Conservation (phyloP, 2,113 vertebrate genomes). For the Aptenodytes forsteri region DNA sequence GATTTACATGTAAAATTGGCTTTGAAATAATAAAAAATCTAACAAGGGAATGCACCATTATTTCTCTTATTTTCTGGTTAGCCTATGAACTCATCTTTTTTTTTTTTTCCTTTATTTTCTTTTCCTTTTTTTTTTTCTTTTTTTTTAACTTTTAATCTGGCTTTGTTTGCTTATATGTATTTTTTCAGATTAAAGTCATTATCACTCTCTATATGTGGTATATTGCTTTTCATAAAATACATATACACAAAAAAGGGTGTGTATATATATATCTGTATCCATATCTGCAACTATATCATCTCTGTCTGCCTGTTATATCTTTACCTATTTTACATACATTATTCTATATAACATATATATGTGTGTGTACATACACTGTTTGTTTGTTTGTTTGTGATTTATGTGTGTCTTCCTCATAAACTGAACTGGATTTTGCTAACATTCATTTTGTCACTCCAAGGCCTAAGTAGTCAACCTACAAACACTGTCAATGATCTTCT, state of each 20-base stretch:
- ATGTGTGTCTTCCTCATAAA: background rate
- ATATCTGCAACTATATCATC: background rate
- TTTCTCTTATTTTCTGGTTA: background rate
- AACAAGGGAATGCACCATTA: background rate
- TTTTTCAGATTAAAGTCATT: background rate
- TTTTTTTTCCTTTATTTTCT: background rate
- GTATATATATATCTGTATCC: background rate
- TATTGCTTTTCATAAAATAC: background rate
- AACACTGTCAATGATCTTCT: background rate
- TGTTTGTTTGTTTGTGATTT: background rate
- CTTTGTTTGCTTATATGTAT: background rate
- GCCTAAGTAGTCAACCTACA: background rate
- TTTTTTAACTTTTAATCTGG: background rate
- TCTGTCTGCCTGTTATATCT: background rate
- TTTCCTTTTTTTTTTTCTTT: background rate
- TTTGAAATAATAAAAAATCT: background rate
- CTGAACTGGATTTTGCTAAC: background rate
- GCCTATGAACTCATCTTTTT: accelerated
- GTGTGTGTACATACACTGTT: background rate
- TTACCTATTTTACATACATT: background rate
- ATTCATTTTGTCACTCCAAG: background rate
- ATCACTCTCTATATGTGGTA: background rate
- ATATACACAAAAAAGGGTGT: background rate
- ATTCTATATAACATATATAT: background rate
- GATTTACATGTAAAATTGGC: background rate